phyloP scores from a whole-genome alignment of 53 echinoderm and acorn worm genomes.

The Antedon mediterranea region DNA sequence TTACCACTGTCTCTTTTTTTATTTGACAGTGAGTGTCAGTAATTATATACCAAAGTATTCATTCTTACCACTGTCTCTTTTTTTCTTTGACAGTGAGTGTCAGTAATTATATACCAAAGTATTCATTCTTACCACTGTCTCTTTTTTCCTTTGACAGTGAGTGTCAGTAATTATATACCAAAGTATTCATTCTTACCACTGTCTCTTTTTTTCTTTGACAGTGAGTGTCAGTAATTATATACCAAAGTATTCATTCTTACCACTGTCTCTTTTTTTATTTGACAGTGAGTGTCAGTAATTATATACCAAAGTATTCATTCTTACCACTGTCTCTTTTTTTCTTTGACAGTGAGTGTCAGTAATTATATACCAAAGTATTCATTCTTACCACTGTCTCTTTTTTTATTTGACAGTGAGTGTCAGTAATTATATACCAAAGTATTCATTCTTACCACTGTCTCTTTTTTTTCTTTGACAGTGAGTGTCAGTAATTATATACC shows the following conservation, averaged over 20 bases:
- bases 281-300: too few species aligned
- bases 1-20: conserved; percentile 63
- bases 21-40: too few species aligned
- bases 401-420: too few species aligned
- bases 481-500: conserved; percentile 86
- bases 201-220: conserved; percentile 33
- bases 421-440: too few species aligned
- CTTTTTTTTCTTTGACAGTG: conserved; percentile 36
- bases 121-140: conserved; percentile 41
- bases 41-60: conserved; percentile 38
- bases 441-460: too few species aligned
- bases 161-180: conserved; percentile 81
- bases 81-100: conserved; percentile 73
- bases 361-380: conserved; percentile 80
- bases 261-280: conserved; percentile 54
- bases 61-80: conserved; percentile 42
- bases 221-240: conserved; percentile 83
- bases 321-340: conserved; percentile 45
- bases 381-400: conserved; percentile 42
- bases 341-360: conserved; percentile 66
- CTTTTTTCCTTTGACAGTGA: conserved; percentile 65
- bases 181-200: conserved; percentile 58
- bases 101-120: conserved; percentile 80
- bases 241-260: conserved; percentile 64
- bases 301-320: conserved; percentile 46